Evolutionary conservation across 2,113 vertebrate genomes (phyloP), one percentile per base, ranked within the genome.

Genomic region (Entomyzon cyanotis): DNA sequence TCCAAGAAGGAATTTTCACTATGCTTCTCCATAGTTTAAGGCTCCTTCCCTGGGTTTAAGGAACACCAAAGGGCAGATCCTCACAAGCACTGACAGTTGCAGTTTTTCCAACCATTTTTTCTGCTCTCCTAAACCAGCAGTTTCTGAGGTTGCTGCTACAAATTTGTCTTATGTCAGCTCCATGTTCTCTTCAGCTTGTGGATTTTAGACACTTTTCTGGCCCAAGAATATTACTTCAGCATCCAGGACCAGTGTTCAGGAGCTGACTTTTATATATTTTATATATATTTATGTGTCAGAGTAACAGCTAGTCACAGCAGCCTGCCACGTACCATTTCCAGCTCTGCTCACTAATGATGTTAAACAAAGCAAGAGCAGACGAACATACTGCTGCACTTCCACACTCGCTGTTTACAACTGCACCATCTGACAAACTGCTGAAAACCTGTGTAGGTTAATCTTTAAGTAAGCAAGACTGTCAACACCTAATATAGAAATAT

Each of bases 391-490:
- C 91, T 93, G 89, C 74, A 87, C 65, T 91, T 84, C 75, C 69
- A 42, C 49, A 78, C 79, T 93, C 1, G 0, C 77, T 94, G 87
- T 94, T 95, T 92, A 94, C 81, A 85, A 22, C 42, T 88, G 87
- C 39, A 68, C 88, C 95, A 64, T 92, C 94, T 91, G 91, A 95
- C 92, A 95, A 96, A 97, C 94, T 94, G 93, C 84, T 82, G 85
- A 95, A 96, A 95, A 95, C 86, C 89, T 52, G 37, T 27, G 75
- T 27, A 92, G 90, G 92, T 97, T 95, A 93, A 96, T 96, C 89
- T 95, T 95, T 91, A 91, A 94, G 92, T 95, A 96, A 96, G 93
- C 94, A 94, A 84, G 77, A 28, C 79, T 96, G 89, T 94, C 95
- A 96, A 88, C 93, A 89, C 63, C 39, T 83, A 95, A 91, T 93